A percentile compares a stretch with the other conserved stretches of the same genome.
Evolutionary conservation across 92 coral and sea anemone genomes (phyloP).

Genomic region (Virgularia gustaviana): DNA sequence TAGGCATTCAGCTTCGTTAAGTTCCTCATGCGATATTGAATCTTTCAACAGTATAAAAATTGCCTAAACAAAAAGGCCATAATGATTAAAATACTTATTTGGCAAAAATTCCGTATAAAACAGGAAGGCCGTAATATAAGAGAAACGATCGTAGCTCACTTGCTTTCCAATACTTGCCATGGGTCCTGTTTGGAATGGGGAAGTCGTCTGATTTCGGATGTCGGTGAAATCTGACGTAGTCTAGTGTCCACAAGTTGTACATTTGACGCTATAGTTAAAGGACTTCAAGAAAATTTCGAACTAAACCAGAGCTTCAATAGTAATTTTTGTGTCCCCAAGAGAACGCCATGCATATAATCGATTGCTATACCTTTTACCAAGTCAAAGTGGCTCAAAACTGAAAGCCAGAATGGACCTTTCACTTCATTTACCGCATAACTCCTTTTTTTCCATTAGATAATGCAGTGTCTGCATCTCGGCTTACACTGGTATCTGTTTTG

Average conservation of each 20-base stretch:
- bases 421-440: constrained; percentile 24
- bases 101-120: constrained; percentile 52
- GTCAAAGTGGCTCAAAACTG: constrained; percentile 12
- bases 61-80: too few species aligned
- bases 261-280: constrained; percentile 25
- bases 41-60: constrained; percentile 56
- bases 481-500: constrained; percentile 27
- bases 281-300: constrained; percentile 21
- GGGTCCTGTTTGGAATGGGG: constrained; percentile 36
- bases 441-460: background rate
- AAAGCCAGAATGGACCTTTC: constrained; percentile 37
- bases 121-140: constrained; percentile 45
- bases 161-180: constrained; percentile 54
- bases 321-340: constrained; percentile 52
- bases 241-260: constrained; percentile 44
- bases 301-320: constrained; percentile 62
- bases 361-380: constrained; percentile 37
- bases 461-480: constrained; percentile 30
- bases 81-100: constrained; percentile 40
- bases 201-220: too few species aligned
- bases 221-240: too few species aligned
- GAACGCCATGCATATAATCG: constrained; percentile 71
- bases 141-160: constrained; percentile 48
- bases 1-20: constrained; percentile 40
- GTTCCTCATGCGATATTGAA: constrained; percentile 28